Evolutionary conservation across 2,113 vertebrate genomes (phyloP), one percentile per base, ranked within the genome.

Genomic region (Pterocles gutturalis): DNA sequence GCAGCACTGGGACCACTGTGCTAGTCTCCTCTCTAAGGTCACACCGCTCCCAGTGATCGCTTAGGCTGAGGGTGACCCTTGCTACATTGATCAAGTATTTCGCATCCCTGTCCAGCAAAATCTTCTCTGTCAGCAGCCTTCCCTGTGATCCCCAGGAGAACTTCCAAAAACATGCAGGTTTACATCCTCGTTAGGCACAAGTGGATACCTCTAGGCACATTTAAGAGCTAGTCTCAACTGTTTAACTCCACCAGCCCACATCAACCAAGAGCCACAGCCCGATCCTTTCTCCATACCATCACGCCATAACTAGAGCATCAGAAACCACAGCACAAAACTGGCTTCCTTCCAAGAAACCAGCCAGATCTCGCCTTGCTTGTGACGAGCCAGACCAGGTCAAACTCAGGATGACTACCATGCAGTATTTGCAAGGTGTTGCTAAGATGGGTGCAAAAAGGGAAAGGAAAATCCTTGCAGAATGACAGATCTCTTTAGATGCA

Each of bases 91-190:
- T 72, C 49, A 76, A 91, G 78, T 34, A 38, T 90, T 90, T 49
- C 64, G 83, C 51, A 46, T 77, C n/a, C n/a, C 58, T 58, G 66
- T 69, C 79, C 90, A 79, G 83, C 26, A 77, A 49, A 86, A 89
- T 33, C 33, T 34, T 86, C 95, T 46, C 58, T 86, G 90, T 83
- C 88, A 90, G 83, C 88, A 93, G 75, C 64, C 28, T 89, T 71
- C 46, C 18, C 14, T 41, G 14, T 3, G 3, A 69, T 67, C 48
- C 79, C 53, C 82, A 17, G 78, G 65, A 75, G 73, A 28, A 41
- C 11, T 75, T 79, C 45, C 20, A 48, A 65, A 77, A 78, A 72
- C 62, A 69, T 5, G 45, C 45, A 83, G 78, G 53, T 88, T 61
- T 69, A 18, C 28, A 8, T 16, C 48, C 57, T 64, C 2, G 0